Evolutionary conservation across 2,888 invertebrate species (phyloP), one percentile per base, ranked within the genome.

Genomic region (Drosophila hamatofila): DNA sequence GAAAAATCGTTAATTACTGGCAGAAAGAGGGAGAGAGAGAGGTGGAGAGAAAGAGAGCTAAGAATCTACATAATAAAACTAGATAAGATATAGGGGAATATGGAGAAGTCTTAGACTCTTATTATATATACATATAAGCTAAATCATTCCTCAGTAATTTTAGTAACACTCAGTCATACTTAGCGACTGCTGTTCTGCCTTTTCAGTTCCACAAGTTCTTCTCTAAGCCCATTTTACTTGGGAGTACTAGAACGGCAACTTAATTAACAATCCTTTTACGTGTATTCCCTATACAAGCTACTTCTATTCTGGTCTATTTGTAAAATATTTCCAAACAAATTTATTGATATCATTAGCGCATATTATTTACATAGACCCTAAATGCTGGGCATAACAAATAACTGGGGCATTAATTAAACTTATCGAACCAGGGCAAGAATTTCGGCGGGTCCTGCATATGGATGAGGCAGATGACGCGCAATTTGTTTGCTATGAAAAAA

Each of bases 381-480:
- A 62, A 61, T 49, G 33, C 46, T 58, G 21, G 46, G 46, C 49
- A 44, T 72, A 70, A 78, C 56, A 73, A 79, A 81, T 76, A 67
- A 51, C 73, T 60, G 35, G 44, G 58, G 48, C 81, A 81, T 81
- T 81, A 79, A 81, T 81, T 77, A 81, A 77, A 65, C 71, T 72
- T 74, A 81, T 81, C 74, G 70, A 77, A 44, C 56, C 48, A 59
- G 55, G 54, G 35, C 46, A 35, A 49, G 52, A 61, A 42, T 56
- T 35, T 37, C 35, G 41, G 42, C 33, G 35, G 42, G 44, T 57
- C 37, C 48, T 54, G 59, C 42, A 63, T 75, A 35, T 60, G 57
- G 57, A 74, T 56, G 44, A 70, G 52, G 23, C 67, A 74, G 63
- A 78, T 75, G 70, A 66, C 46, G 54, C 58, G 66, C 68, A 58